Evolutionary conservation across 2,888 invertebrate genomes (phyloP), one percentile per base, ranked within the genome.

Genomic region (Eudasyphora cyanicolor): DNA sequence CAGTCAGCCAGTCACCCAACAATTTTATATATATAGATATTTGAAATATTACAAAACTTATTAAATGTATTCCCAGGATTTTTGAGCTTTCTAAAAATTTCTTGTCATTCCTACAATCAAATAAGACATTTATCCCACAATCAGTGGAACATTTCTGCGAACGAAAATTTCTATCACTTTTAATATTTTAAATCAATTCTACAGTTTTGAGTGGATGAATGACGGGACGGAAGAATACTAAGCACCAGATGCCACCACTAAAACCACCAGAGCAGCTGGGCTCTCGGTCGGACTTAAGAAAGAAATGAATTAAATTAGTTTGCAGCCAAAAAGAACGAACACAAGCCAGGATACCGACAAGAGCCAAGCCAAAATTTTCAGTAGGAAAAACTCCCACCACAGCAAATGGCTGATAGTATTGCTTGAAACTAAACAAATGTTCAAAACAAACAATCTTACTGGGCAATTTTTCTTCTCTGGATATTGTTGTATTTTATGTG

Each of bases 291-390:
- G 71, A 76, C 75, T 76, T 51, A 75, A 75, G 35, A 77, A 45
- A 24, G 27, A 79, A 82, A 82, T 71, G 70, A 71, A 79, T 79
- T 71, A 67, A 82, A 71, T 74, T 74, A 69, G 21, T 62, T 70
- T 32, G 45, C 6, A 75, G 29, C 29, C 62, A 10, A 57, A 69
- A n/a, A n/a, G n/a, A n/a, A n/a, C n/a, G n/a, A 32, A 49, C 32
- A 60, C 7, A 64, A 71, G 17, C n/a, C 49, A 45, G 27, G 60
- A 29, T 10, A 0, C 21, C 21, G 27, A 29, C 24, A 10, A 5
- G n/a, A 21, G 69, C 45, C n/a, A 24, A 54, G 60, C 60, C 45
- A 69, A 2, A 5, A n/a, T n/a, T 45, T 67, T 67, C 64, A n/a
- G 29, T 24, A 17, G 21, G n/a, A 12, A 57, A 51, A 69, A 77